Evolutionary conservation across 2,888 invertebrate species (phyloP).

Genomic region (Amiota communis): DNA sequence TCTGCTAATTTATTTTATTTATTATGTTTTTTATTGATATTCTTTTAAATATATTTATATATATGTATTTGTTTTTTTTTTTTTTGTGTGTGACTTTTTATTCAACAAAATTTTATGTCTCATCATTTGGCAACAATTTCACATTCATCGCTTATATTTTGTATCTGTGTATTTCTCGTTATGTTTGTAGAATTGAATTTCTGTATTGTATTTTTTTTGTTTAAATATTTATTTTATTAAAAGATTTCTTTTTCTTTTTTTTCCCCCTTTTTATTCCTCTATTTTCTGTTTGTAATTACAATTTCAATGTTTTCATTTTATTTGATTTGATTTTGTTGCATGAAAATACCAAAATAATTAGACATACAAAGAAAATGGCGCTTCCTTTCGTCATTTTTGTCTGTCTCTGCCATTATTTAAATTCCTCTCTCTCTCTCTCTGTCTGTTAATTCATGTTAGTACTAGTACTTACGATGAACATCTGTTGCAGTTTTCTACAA

Average conservation of each 20-base stretch:
- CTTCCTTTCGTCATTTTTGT: slow-evolving; percentile 34
- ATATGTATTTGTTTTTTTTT: neutral
- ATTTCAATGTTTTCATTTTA: neutral
- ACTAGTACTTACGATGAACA: neutral
- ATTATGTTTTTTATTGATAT: no score
- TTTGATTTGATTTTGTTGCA: neutral
- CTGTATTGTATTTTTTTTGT: slow-evolving; percentile 33
- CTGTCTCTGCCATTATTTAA: slow-evolving; percentile 41
- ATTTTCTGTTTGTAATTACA: neutral
- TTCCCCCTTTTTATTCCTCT: neutral
- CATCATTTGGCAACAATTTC: slow-evolving; percentile 33
- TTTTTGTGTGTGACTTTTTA: slow-evolving; percentile 30
- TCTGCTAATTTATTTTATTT: no score
- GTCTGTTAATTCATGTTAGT: no score
- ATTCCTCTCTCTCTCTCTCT: slow-evolving; percentile 45
- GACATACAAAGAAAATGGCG: slow-evolving; percentile 44
- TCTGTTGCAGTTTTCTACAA: slow-evolving; percentile 26
- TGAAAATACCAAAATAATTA: slow-evolving; percentile 32
- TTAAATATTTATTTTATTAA: slow-evolving; percentile 49
- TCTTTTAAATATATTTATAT: neutral
- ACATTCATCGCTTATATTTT: slow-evolving; percentile 37
- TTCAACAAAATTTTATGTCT: slow-evolving; percentile 30
- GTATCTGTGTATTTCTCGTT: slow-evolving; percentile 39
- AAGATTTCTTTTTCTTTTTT: slow-evolving; percentile 2
- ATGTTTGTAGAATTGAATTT: no score